Percentiles rank a stretch among this genome's conserved stretches.
These are phyloP conservation scores for Tetramorium parvispinum DNA, from an alignment of 1,140 invertebrate species.

Conservation along the genomic window DNA sequence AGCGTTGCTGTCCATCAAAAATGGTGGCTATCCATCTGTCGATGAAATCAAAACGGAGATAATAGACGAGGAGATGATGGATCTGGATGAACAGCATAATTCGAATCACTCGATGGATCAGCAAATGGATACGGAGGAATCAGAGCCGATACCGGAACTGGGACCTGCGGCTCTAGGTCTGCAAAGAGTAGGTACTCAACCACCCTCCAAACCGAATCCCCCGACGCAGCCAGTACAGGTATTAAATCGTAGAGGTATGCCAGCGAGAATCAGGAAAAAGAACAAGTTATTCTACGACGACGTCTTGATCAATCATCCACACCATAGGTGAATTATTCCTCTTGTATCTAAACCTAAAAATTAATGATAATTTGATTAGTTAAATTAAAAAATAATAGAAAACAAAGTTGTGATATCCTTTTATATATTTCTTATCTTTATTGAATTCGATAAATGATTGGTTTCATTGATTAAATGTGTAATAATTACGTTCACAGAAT, in stretches of 20 bases:
- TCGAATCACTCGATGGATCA: slow-evolving; percentile 82
- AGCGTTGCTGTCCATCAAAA: slow-evolving; percentile 86
- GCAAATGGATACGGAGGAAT: slow-evolving; percentile 87
- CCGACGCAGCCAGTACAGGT: slow-evolving; percentile 90
- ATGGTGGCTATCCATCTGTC: slow-evolving; percentile 84
- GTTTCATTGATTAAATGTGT: background rate
- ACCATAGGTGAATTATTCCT: slow-evolving; percentile 83
- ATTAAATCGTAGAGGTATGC: slow-evolving; percentile 94
- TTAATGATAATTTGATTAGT: background rate
- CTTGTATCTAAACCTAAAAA: background rate
- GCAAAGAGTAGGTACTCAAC: slow-evolving; percentile 91
- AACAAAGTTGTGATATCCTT: too few species aligned
- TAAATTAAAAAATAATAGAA: too few species aligned
- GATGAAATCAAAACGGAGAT: slow-evolving; percentile 83
- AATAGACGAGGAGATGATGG: slow-evolving; percentile 88
- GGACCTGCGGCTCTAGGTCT: slow-evolving; percentile 92
- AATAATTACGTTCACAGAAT: slow-evolving; percentile 73
- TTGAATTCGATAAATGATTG: background rate
- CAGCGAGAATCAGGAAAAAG: slow-evolving; percentile 95
- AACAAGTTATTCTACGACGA: slow-evolving; percentile 97
- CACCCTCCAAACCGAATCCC: slow-evolving; percentile 89
- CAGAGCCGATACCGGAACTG: slow-evolving; percentile 88
- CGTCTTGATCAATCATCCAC: slow-evolving; percentile 93
- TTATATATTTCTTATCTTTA: too few species aligned
- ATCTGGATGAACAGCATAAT: slow-evolving; percentile 86